Conservation (phyloP, 2,113 vertebrate genomes). For the Tachysurus vachellii region DNA sequence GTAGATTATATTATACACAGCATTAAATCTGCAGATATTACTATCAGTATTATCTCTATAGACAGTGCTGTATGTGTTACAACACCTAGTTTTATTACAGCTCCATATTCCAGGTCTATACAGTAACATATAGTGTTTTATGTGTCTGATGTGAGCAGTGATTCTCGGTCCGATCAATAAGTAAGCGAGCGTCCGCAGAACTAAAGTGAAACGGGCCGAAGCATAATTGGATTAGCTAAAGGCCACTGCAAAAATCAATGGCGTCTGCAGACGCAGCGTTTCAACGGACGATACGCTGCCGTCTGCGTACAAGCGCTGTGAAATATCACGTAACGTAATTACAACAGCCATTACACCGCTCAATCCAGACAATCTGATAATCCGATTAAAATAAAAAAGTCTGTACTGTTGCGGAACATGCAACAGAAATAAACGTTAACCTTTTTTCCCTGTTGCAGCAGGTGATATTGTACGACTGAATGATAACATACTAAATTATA, state of each 20-base stretch:
- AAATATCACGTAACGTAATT: not conserved
- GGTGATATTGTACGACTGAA: not conserved
- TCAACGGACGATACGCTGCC: not conserved
- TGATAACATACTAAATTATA: not conserved
- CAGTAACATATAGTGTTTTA: not conserved
- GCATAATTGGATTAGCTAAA: slow-evolving; percentile 76
- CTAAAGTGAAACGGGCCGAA: slow-evolving; percentile 68
- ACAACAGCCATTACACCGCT: not conserved
- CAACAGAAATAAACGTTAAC: not conserved
- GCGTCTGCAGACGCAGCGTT: slow-evolving; percentile 61
- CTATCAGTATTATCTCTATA: not conserved
- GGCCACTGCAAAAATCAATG: slow-evolving; percentile 71
- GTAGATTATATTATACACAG: not conserved
- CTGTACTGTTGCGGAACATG: not conserved
- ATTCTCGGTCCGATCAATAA: slow-evolving; percentile 69
- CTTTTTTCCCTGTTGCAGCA: not conserved
- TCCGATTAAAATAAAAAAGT: not conserved
- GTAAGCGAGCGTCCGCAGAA: slow-evolving; percentile 69
- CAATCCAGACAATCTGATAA: not conserved
- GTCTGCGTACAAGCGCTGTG: not conserved
- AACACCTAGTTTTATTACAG: not conserved
- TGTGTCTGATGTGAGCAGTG: slow-evolving; percentile 40
- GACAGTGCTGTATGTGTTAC: too few species aligned
- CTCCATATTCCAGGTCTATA: not conserved
- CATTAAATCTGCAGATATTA: not conserved